Evolutionary conservation across 2,113 vertebrate species (phyloP).

Genomic region (Antigone vipio): DNA sequence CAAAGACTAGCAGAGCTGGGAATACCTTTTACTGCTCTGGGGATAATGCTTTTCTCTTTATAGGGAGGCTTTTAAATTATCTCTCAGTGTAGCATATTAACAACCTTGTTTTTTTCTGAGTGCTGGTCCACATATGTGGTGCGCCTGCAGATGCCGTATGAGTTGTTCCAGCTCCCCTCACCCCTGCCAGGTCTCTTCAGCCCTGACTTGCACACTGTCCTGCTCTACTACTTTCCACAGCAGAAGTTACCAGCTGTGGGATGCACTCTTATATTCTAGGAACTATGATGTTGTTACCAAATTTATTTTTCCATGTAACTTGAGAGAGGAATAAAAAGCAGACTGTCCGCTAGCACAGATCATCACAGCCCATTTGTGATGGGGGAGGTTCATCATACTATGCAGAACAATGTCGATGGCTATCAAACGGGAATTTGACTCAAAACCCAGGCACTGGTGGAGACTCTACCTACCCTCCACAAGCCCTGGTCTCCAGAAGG

Average conservation of each 20-base stretch:
- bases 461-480: background rate
- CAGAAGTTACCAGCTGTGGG: constrained; percentile 49
- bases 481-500: background rate
- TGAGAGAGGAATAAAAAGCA: constrained; percentile 46
- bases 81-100: constrained; percentile 45
- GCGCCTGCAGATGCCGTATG: background rate
- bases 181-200: constrained; percentile 47
- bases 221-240: background rate
- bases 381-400: background rate
- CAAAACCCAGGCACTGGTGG: background rate
- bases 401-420: background rate
- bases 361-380: background rate
- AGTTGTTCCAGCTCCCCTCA: constrained; percentile 37
- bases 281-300: constrained; percentile 19
- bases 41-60: constrained; percentile 37
- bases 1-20: background rate
- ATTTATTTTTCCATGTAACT: constrained; percentile 42
- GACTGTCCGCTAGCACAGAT: constrained; percentile 16
- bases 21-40: constrained; percentile 38
- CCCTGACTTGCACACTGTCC: constrained; percentile 26
- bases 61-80: constrained; percentile 49
- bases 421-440: background rate
- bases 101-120: background rate
- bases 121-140: constrained; percentile 47
- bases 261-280: background rate